Percentiles rank a stretch among this genome's conserved stretches.
Evolutionary conservation across 2,888 invertebrate genomes (phyloP).

Genomic region (Erynnis tages): DNA sequence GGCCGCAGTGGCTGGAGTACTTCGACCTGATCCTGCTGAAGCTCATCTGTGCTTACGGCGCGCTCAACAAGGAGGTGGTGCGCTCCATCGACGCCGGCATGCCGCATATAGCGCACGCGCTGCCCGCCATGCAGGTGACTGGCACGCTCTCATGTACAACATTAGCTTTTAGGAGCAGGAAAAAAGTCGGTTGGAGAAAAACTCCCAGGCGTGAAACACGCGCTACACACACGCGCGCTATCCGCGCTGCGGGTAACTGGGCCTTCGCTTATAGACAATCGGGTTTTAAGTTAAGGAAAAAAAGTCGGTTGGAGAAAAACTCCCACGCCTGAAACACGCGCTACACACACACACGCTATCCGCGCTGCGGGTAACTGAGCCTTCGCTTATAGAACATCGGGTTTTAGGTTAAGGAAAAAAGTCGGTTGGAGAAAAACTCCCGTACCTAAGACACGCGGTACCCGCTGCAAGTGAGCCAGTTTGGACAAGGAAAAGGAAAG

Average conservation of each 20-base stretch:
- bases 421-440: neutral
- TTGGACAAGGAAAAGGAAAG: no score
- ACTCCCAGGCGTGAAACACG: no score
- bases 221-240: conserved; percentile 52
- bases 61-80: conserved; percentile 86
- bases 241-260: conserved; percentile 84
- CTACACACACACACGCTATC: conserved; percentile 75
- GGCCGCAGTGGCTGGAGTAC: conserved; percentile 91
- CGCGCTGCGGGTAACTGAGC: conserved; percentile 79
- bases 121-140: conserved; percentile 85
- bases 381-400: no score
- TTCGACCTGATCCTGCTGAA: conserved; percentile 94
- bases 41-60: conserved; percentile 92
- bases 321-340: no score
- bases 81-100: conserved; percentile 93
- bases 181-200: neutral
- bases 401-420: no score
- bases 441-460: no score
- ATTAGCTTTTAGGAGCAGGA: no score
- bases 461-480: no score
- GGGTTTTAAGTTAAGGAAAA: no score
- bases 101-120: conserved; percentile 87
- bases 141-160: no score
- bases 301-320: neutral
- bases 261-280: no score